phyloP scores from a whole-genome alignment of 1,140 invertebrate species.

The Ruditapes philippinarum region DNA sequence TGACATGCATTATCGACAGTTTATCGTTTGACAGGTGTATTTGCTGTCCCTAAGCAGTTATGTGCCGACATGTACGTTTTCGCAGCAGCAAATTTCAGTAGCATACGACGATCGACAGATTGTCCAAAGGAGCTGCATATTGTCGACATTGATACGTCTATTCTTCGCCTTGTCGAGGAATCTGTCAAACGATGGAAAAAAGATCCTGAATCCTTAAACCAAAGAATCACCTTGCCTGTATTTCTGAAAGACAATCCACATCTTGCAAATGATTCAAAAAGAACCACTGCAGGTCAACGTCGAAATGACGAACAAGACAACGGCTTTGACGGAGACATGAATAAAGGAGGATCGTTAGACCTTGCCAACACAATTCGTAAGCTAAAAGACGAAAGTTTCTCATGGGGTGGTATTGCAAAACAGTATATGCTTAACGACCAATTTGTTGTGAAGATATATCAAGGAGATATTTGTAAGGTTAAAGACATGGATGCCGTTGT shows the following conservation, averaged over 20 bases:
- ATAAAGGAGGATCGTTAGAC: neutral
- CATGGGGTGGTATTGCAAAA: constrained; percentile 22
- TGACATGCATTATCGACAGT: too few relatives aligned
- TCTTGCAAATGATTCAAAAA: too few relatives aligned
- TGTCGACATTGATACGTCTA: constrained; percentile 64
- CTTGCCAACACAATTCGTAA: neutral
- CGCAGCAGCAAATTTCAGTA: constrained; percentile 59
- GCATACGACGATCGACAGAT: neutral
- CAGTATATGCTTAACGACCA: neutral
- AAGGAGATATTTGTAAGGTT: constrained; percentile 31
- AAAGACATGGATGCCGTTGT: constrained; percentile 32
- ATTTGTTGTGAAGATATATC: constrained; percentile 39
- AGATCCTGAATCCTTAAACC: constrained; percentile 16
- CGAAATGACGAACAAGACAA: neutral
- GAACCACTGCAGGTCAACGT: neutral
- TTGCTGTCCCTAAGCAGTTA: constrained; percentile 69
- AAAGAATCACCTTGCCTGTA: neutral
- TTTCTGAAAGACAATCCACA: constrained; percentile 9
- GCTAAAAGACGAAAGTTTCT: neutral
- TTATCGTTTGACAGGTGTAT: constrained; percentile 74
- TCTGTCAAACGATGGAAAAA: constrained; percentile 42
- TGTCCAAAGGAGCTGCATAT: constrained; percentile 65
- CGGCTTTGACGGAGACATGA: neutral
- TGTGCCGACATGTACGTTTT: constrained; percentile 69
- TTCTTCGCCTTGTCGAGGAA: constrained; percentile 5